A percentile compares a stretch with the other conserved stretches of the same genome.
Conservation (phyloP, 2,797 vertebrate genomes). For the Gobio occitaniae region DNA sequence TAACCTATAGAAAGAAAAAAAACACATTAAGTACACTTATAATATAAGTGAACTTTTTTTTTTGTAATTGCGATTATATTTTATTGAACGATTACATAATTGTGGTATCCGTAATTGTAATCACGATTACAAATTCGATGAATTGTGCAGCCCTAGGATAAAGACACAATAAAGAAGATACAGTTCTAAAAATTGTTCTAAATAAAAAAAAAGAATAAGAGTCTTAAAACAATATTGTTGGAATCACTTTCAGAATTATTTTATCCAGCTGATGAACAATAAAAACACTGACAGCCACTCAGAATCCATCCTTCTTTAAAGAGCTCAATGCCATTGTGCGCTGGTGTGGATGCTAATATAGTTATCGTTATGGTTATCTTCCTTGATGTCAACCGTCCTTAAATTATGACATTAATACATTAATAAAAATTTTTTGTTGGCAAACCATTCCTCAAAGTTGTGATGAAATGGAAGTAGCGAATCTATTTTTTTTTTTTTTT, state of each 20-base stretch:
- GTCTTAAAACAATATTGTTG: too few relatives aligned
- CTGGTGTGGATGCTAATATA: background rate
- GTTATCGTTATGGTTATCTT: background rate
- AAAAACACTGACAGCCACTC: background rate
- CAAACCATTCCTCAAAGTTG: background rate
- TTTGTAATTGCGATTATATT: too few relatives aligned
- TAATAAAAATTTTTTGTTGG: too few relatives aligned
- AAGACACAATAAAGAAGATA: background rate
- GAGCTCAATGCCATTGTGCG: background rate
- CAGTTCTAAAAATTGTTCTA: background rate
- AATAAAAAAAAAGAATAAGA: too few relatives aligned
- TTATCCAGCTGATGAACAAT: background rate
- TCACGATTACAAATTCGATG: too few relatives aligned
- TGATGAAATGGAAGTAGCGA: background rate
- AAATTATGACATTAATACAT: background rate
- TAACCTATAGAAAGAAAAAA: too few relatives aligned
- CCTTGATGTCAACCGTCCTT: background rate
- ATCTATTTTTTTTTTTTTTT: too few relatives aligned
- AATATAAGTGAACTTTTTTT: too few relatives aligned
- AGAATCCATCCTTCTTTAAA: background rate
- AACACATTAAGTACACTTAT: too few relatives aligned
- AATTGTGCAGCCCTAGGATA: background rate
- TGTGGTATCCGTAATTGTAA: too few relatives aligned
- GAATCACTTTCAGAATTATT: background rate
- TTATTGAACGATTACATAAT: too few relatives aligned